phyloP scores from a whole-genome alignment of 2,888 invertebrate species.

The Dryocosmus kuriphilus region DNA sequence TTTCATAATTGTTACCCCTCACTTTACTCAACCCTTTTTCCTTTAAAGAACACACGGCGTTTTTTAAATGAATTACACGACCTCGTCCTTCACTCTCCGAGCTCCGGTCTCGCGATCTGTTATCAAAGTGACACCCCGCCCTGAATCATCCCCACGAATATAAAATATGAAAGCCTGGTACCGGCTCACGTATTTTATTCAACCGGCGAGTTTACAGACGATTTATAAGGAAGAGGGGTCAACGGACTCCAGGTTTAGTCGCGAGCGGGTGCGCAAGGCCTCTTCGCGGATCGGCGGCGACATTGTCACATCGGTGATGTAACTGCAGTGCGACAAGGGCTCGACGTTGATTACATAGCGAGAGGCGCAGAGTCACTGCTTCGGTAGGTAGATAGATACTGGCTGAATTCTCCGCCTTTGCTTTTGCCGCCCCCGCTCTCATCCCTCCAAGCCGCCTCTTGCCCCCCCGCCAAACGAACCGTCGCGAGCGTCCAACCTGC shows the following conservation, averaged over 20 bases:
- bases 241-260: slow-evolving; percentile 75
- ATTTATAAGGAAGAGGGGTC: slow-evolving; percentile 62
- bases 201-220: neutral
- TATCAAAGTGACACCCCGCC: neutral
- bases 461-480: slow-evolving; percentile 71
- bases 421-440: slow-evolving; percentile 70
- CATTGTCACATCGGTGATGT: slow-evolving; percentile 47
- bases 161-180: neutral
- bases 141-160: neutral
- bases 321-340: slow-evolving; percentile 48
- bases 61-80: neutral
- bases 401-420: slow-evolving; percentile 66
- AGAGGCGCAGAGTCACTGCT: slow-evolving; percentile 68
- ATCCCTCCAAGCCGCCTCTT: slow-evolving; percentile 68
- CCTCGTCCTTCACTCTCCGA: slow-evolving; percentile 12
- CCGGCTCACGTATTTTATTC: neutral
- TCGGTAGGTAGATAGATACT: slow-evolving; percentile 70
- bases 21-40: neutral
- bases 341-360: slow-evolving; percentile 54
- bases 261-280: slow-evolving; percentile 76
- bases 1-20: neutral
- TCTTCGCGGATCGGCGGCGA: slow-evolving; percentile 46
- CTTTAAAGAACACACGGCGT: neutral
- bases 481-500: slow-evolving; percentile 68
- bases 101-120: neutral